Evolutionary conservation across 2,888 invertebrate species (phyloP).

Genomic region (Apoda limacodes): DNA sequence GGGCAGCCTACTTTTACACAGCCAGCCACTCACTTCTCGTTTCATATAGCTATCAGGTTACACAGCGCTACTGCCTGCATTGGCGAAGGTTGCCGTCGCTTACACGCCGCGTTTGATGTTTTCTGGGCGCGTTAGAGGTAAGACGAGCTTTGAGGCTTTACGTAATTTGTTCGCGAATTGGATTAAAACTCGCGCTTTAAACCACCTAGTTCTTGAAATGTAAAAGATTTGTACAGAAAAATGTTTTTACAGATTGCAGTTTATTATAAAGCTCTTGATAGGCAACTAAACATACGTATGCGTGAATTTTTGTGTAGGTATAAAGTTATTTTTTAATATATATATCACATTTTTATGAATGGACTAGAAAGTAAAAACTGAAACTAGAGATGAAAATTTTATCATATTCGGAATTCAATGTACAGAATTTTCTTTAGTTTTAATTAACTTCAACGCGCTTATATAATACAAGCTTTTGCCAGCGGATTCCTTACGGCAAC

Average conservation of each 20-base stretch:
- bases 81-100: slow-evolving; percentile 49
- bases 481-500: too few species aligned
- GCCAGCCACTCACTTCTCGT: slow-evolving; percentile 29
- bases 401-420: too few species aligned
- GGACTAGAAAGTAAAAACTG: too few species aligned
- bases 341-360: too few species aligned
- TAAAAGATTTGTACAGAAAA: not conserved
- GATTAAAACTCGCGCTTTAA: slow-evolving; percentile 40
- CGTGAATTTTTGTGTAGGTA: too few species aligned
- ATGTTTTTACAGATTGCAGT: not conserved
- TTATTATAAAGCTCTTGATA: too few species aligned
- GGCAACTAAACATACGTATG: too few species aligned
- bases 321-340: too few species aligned
- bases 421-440: too few species aligned
- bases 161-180: slow-evolving; percentile 56
- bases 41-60: slow-evolving; percentile 29
- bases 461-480: too few species aligned
- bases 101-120: slow-evolving; percentile 35
- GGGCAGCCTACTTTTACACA: slow-evolving; percentile 47
- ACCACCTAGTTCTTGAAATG: slow-evolving; percentile 17
- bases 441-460: too few species aligned
- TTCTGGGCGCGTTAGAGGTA: slow-evolving; percentile 24
- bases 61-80: slow-evolving; percentile 30
- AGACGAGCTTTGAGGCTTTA: slow-evolving; percentile 54
- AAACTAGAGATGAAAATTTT: too few species aligned